Conservation (phyloP, 2,888 invertebrate genomes). For the Conomelus anceps region DNA sequence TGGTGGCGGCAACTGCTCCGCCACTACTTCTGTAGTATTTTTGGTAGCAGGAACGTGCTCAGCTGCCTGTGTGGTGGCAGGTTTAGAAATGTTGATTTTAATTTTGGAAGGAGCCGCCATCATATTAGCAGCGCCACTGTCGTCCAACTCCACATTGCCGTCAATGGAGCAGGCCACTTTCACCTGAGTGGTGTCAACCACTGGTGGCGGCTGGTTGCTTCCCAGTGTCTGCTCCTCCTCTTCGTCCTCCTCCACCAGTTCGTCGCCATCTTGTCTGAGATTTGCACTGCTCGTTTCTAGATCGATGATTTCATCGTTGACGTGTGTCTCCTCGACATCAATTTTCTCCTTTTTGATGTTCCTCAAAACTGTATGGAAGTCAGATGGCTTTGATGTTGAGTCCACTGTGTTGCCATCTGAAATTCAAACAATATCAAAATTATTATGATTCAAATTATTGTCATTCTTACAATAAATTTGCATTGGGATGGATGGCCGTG, state of each 20-base stretch:
- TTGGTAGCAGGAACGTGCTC: background rate
- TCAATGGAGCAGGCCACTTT: slow-evolving; percentile 54
- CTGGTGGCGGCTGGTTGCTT: slow-evolving; percentile 45
- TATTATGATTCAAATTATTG: no score
- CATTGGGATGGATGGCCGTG: no score
- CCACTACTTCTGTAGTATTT: background rate
- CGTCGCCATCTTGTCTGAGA: background rate
- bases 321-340: background rate
- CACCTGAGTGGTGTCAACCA: slow-evolving; percentile 49
- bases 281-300: background rate
- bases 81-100: slow-evolving; percentile 75
- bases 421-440: slow-evolving; percentile 1
- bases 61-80: slow-evolving; percentile 34
- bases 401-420: slow-evolving; percentile 16
- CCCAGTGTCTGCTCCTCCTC: slow-evolving; percentile 55
- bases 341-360: slow-evolving; percentile 15
- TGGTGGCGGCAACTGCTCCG: background rate
- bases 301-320: background rate
- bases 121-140: slow-evolving; percentile 43
- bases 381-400: no score
- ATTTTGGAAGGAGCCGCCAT: slow-evolving; percentile 52
- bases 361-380: slow-evolving; percentile 13
- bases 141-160: slow-evolving; percentile 65
- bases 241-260: slow-evolving; percentile 58
- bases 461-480: no score